Conservation (phyloP, 1,140 invertebrate genomes). For the Neodiprion fabricii region DNA sequence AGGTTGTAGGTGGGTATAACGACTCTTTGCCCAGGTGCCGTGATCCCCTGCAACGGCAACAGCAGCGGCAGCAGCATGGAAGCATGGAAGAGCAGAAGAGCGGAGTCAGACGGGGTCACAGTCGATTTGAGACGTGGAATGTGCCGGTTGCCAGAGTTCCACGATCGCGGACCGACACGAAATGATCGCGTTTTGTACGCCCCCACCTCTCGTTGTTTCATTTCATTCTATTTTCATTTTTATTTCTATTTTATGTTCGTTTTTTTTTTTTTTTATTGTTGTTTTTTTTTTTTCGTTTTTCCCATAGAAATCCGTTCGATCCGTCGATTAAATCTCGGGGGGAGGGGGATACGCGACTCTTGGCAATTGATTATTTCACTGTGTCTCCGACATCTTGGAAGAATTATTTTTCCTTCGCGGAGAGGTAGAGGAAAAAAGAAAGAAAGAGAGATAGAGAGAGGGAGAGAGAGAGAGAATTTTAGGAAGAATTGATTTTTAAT, state of each 20-base stretch:
- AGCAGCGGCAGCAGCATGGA: background rate
- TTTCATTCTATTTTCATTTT: too few species aligned
- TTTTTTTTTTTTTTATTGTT: too few species aligned
- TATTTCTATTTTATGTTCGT: too few species aligned
- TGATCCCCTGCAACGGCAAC: background rate
- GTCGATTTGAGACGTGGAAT: slow-evolving; percentile 1
- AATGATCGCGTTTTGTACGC: too few species aligned
- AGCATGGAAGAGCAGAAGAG: background rate
- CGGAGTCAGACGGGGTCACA: background rate
- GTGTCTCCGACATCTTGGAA: background rate
- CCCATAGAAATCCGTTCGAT: too few species aligned
- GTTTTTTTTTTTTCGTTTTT: too few species aligned
- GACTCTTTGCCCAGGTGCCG: background rate
- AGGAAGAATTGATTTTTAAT: too few species aligned
- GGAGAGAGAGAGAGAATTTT: slow-evolving; percentile 8
- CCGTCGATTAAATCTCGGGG: too few species aligned
- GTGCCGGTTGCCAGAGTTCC: slow-evolving; percentile 3
- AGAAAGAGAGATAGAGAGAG: slow-evolving; percentile 12
- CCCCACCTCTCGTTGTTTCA: too few species aligned
- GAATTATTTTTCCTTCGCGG: slow-evolving; percentile 6
- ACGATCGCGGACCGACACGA: background rate
- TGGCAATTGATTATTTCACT: too few species aligned
- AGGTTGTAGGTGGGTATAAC: too few species aligned
- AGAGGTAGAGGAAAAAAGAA: slow-evolving; percentile 1
- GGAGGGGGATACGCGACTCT: too few species aligned